phyloP scores from a whole-genome alignment of 2,797 vertebrate species.

The Buphagus erythrorhynchus region DNA sequence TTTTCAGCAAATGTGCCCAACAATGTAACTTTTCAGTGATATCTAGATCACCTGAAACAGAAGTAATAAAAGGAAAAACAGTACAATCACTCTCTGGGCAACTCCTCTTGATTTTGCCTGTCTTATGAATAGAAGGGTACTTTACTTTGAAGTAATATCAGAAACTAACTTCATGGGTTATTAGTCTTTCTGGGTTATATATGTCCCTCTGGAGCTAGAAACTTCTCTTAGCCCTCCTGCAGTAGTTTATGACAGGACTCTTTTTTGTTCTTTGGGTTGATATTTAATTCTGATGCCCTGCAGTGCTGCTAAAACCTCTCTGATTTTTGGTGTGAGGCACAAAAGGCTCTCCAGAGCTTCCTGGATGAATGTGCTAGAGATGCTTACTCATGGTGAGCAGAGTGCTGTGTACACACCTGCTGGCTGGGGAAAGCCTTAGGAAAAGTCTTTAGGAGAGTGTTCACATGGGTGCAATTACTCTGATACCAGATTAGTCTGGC shows the following conservation, averaged over 20 bases:
- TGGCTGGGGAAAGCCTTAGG: neutral
- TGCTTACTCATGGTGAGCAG: neutral
- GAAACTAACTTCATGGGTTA: neutral
- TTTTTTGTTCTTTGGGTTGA: neutral
- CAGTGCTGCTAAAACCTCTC: neutral
- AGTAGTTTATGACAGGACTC: neutral
- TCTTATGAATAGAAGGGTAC: neutral
- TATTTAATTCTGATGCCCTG: neutral
- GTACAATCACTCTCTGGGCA: accelerated
- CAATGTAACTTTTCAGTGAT: neutral
- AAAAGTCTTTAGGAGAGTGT: neutral
- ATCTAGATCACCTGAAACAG: neutral
- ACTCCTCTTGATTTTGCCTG: neutral
- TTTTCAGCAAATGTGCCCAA: neutral
- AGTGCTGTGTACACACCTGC: neutral
- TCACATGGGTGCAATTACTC: neutral
- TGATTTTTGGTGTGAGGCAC: neutral
- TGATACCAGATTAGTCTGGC: neutral
- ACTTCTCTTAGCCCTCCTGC: neutral
- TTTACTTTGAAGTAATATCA: neutral
- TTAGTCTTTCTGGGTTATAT: neutral
- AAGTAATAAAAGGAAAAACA: neutral
- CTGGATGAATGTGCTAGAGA: neutral
- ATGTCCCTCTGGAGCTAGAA: neutral
- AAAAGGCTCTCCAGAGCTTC: neutral